Evolutionary conservation across 2,113 vertebrate genomes (phyloP), one percentile per base, ranked within the genome.

Genomic region (Ictalurus punctatus): DNA sequence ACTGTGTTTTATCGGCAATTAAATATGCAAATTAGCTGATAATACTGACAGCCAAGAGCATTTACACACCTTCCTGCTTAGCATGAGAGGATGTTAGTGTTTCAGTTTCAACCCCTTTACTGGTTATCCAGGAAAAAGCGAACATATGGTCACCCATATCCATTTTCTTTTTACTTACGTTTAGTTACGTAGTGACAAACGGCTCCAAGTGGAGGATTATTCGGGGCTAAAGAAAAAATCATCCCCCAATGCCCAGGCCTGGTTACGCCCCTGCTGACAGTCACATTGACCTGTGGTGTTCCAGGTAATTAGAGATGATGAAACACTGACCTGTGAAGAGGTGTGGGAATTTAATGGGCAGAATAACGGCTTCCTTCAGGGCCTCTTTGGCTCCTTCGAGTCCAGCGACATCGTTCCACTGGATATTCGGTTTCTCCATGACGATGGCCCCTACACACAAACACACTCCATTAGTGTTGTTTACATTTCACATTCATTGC

Each of bases 281-380:
- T 40, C n/a, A 59, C 14, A 37, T n/a, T 83, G 44, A 44, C 81
- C n/a, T 37, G 81, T 40, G 40, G 61, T n/a, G 6, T 17, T 65
- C 4, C 27, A 17, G 27, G 48, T 8, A 5, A 21, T 9, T 23
- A 56, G n/a, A 0, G 16, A 34, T 37, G 69, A 63, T 23, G 14
- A 87, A 88, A 63, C 27, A 74, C 74, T 73, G 92, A 98, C 98
- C 98, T 94, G 98, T 99, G 93, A 99, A 99, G 25, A 99, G 97
- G 89, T 99, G 98, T 16, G 98, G 98, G 92, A 99, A 99, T 93
- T 99, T 99, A 93, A 99, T 99, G 67, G 98, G 98, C 92, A 99
- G 93, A 92, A 99, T 99, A 76, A 99, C 98, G 16, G 98, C 98
- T 94, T 99, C 98, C 95, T 99, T 99, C 69, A 99, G 96, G 0